A percentile compares a stretch with the other conserved stretches of the same genome.
Conservation (phyloP, 2,113 vertebrate genomes). For the Ceyx margarethae region DNA sequence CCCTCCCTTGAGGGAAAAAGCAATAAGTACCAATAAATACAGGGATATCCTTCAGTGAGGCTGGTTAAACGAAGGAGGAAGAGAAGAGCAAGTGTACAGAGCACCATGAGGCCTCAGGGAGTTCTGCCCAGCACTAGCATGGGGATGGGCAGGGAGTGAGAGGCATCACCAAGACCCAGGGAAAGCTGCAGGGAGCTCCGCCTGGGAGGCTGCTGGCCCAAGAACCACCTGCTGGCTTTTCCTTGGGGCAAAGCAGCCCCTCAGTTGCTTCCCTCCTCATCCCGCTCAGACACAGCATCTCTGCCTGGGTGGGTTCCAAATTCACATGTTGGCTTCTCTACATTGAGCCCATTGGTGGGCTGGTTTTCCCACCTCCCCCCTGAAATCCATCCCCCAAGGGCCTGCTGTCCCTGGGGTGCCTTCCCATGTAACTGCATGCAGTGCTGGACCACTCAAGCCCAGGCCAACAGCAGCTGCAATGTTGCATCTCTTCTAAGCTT, state of each 20-base stretch:
- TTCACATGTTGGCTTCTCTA: accelerated
- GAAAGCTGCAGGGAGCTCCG: background rate
- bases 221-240: background rate
- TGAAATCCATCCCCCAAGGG: background rate
- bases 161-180: background rate
- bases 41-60: background rate
- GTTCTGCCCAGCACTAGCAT: accelerated
- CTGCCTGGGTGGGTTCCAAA: background rate
- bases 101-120: accelerated
- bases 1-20: background rate
- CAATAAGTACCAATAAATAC: background rate
- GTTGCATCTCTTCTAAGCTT: background rate
- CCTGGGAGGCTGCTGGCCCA: accelerated
- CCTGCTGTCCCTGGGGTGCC: background rate
- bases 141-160: background rate
- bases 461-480: accelerated
- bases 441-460: background rate
- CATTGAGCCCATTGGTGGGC: accelerated
- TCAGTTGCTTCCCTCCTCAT: accelerated
- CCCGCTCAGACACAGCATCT: background rate
- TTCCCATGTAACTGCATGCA: background rate
- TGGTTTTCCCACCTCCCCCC: background rate
- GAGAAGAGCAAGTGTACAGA: background rate
- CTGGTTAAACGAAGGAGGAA: background rate
- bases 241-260: background rate